Conservation (phyloP, 2,113 vertebrate genomes). For the Geothlypis trichas region DNA sequence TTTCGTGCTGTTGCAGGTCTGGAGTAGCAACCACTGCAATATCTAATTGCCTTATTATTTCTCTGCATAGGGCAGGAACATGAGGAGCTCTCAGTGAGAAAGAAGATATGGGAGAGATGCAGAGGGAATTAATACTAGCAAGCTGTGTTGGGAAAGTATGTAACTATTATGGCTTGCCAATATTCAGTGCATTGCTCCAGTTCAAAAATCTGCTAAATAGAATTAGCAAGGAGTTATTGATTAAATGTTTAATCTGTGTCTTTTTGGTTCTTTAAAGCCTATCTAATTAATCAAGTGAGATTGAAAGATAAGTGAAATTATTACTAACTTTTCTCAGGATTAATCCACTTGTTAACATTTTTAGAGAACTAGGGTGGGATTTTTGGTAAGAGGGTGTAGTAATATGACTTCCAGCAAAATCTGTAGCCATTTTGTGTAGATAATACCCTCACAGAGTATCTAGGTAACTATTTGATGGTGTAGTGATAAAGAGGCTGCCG, state of each 20-base stretch:
- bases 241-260: background rate
- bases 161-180: background rate
- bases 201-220: background rate
- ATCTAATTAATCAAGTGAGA: background rate
- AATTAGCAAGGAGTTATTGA: background rate
- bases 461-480: background rate
- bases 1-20: fast-evolving
- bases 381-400: background rate
- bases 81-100: background rate
- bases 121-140: background rate
- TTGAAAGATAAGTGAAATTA: background rate
- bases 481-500: background rate
- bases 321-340: background rate
- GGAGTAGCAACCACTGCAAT: background rate
- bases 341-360: background rate
- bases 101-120: background rate
- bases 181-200: background rate
- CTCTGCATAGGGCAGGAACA: background rate
- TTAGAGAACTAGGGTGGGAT: background rate
- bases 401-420: background rate
- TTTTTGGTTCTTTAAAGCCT: background rate
- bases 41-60: background rate
- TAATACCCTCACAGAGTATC: background rate
- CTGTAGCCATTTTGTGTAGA: background rate
- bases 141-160: background rate